Base-by-base conservation (phyloP, 2,888 invertebrate genomes). In the Hesperia comma region DNA sequence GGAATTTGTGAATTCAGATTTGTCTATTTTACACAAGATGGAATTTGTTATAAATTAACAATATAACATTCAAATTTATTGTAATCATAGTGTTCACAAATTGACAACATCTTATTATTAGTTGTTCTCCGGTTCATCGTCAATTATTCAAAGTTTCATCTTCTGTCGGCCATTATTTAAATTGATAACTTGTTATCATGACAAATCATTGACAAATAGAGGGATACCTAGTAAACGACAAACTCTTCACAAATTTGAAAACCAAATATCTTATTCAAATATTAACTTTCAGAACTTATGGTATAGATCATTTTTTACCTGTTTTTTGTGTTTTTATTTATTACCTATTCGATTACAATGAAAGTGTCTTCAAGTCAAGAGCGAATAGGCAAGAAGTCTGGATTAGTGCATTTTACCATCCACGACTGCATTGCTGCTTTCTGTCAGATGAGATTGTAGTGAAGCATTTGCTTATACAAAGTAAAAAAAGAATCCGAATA, bases 61-160 rank as follows among this genome's bases (percentile, higher is more conserved):
- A 6, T 6, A 17, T 7, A 12, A 6, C 0, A 1, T 19, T 49
- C 12, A 0, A 1, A 49, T 1, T 19, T 19, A 49, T 19, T 8
- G 19, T 49, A 49, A 19, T 49, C 12, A 19, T 32, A 26, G 4
- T 32, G n/a, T 32, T 32, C 53, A 6, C 7, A 6, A 32, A 53
- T 32, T 53, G 26, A 49, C 19, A 8, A 32, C 32, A 53, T 51
- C 51, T 3, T 14, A 26, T 32, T 6, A 32, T 21, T 43, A 43
- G 57, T 57, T 57, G 12, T 43, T 21, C 7, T 32, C 49, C n/a
- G 19, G 4, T 41, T 41, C 43, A 21, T 57, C n/a, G 41, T 21
- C 43, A 43, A 57, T 57, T 57, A 57, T 57, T 21, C 57, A 57
- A 57, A 57, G 26, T 57, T 57, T 57, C 41, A 57, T 57, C 57